Percentiles rank a stretch among this genome's conserved stretches.
These are phyloP conservation scores for Plectropomus leopardus DNA, from an alignment of 2,113 vertebrate species.

Conservation along the genomic window DNA sequence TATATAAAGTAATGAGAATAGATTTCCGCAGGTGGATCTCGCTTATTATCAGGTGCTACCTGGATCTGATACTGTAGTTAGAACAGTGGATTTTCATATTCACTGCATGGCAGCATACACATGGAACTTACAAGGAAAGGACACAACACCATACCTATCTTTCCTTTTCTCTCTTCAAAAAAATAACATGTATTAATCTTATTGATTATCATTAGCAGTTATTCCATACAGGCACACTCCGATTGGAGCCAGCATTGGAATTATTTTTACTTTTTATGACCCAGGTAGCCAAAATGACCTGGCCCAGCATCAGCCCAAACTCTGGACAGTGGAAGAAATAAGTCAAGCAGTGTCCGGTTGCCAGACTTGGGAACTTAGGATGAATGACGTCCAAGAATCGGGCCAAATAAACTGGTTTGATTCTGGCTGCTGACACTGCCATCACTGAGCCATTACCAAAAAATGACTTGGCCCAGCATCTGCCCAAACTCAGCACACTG, in stretches of 20 bases:
- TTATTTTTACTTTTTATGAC: neutral
- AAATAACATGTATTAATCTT: too few species aligned
- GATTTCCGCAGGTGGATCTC: slow-evolving; percentile 66
- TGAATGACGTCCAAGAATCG: too few species aligned
- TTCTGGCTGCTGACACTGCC: too few species aligned
- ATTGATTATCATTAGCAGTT: neutral
- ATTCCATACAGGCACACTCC: neutral
- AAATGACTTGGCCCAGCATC: too few species aligned
- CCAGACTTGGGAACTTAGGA: too few species aligned
- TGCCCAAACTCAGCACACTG: too few species aligned
- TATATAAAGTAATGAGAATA: slow-evolving; percentile 71
- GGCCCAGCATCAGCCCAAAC: too few species aligned
- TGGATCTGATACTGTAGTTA: slow-evolving; percentile 48
- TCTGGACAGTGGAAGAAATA: too few species aligned
- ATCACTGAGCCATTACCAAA: too few species aligned
- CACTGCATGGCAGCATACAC: slow-evolving; percentile 5
- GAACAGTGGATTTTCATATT: slow-evolving; percentile 4
- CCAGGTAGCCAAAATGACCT: too few species aligned
- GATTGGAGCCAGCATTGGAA: neutral
- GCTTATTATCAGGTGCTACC: slow-evolving; percentile 54
- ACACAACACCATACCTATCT: neutral
- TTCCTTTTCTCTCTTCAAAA: slow-evolving; percentile 22
- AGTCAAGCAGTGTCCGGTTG: too few species aligned
- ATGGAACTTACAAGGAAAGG: neutral
- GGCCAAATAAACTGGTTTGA: too few species aligned